phyloP scores from a whole-genome alignment of 2,888 invertebrate species.

The Lamellibrachia satsuma region DNA sequence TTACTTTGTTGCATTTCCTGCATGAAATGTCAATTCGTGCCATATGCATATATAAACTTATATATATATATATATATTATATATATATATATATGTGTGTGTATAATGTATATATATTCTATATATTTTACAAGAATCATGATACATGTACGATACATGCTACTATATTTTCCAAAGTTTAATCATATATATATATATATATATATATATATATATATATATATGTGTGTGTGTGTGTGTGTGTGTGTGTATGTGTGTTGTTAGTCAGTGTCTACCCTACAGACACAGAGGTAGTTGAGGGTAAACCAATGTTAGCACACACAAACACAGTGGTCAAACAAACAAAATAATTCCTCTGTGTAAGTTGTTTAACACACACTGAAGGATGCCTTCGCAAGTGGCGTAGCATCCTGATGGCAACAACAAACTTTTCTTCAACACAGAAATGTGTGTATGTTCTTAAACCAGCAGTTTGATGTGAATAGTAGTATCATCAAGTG shows the following conservation, averaged over 20 bases:
- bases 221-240: no score
- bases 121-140: no score
- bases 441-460: background rate
- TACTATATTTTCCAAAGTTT: no score
- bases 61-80: no score
- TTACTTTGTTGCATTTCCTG: background rate
- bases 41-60: background rate
- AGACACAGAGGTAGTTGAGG: background rate
- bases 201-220: no score
- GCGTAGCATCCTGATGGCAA: background rate
- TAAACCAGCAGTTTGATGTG: background rate
- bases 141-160: no score
- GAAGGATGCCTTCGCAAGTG: background rate
- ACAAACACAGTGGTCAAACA: background rate
- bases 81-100: no score
- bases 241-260: no score
- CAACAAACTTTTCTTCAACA: background rate
- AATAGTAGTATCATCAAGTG: background rate
- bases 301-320: background rate
- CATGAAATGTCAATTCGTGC: background rate
- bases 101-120: no score
- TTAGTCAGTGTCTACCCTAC: background rate
- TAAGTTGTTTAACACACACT: background rate
- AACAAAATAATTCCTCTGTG: background rate
- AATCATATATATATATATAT: no score